These are phyloP conservation scores for Cichladusa arquata DNA, from an alignment of 2,113 vertebrate genomes.

Conservation along the genomic window DNA sequence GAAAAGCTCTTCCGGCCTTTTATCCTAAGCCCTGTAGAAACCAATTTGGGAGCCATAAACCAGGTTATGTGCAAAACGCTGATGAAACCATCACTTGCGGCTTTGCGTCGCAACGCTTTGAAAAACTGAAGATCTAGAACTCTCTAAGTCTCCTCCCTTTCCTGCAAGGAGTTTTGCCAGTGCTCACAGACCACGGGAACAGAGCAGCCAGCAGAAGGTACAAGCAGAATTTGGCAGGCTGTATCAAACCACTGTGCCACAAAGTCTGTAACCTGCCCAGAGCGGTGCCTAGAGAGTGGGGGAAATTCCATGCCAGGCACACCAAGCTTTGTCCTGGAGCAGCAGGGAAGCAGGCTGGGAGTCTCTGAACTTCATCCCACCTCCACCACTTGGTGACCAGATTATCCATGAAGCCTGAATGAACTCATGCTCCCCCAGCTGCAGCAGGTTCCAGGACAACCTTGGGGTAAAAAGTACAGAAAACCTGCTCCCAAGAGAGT, in stretches of 20 bases:
- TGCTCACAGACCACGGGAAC: not conserved
- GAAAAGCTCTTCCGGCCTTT: conserved; percentile 11
- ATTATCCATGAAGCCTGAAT: not conserved
- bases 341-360: not conserved
- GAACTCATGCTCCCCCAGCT: not conserved
- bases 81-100: not conserved
- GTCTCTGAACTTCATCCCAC: not conserved
- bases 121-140: not conserved
- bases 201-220: not conserved
- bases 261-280: not conserved
- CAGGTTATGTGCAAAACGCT: not conserved
- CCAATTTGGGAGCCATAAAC: not conserved
- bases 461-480: not conserved
- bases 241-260: not conserved
- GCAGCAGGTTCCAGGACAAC: not conserved
- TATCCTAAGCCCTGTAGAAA: not conserved
- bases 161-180: not conserved
- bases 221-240: not conserved
- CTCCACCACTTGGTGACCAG: not conserved
- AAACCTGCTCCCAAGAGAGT: not conserved
- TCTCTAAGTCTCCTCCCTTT: not conserved
- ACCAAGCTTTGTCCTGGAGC: not conserved
- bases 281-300: not conserved
- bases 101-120: not conserved
- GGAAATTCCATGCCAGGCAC: not conserved